These are phyloP conservation scores for Epinotia bilunana DNA, from an alignment of 2,888 invertebrate genomes.

Conservation along the genomic window DNA sequence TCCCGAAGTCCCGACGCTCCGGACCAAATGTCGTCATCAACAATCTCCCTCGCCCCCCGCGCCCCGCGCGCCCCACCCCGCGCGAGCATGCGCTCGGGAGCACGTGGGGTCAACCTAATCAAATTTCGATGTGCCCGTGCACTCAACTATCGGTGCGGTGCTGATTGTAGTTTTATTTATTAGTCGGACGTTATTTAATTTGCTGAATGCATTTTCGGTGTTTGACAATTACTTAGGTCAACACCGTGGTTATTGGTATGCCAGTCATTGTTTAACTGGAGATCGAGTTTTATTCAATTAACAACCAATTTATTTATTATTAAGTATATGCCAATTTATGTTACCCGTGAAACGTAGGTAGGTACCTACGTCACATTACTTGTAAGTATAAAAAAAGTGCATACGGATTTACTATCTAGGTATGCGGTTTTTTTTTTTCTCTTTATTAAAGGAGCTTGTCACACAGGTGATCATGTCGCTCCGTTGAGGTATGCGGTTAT, in stretches of 20 bases:
- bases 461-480: no score
- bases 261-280: neutral
- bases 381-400: no score
- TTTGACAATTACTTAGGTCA: conserved; percentile 36
- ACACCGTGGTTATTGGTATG: conserved; percentile 20
- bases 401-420: no score
- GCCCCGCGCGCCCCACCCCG: conserved; percentile 51
- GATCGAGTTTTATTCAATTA: neutral
- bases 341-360: no score
- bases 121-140: conserved; percentile 61
- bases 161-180: conserved; percentile 47
- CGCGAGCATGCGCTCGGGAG: conserved; percentile 67
- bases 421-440: no score
- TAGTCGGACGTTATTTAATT: conserved; percentile 27
- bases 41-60: conserved; percentile 57
- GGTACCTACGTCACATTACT: no score
- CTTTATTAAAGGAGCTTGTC: no score
- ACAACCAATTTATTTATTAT: no score
- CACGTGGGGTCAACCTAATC: conserved; percentile 64
- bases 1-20: conserved; percentile 51
- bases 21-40: conserved; percentile 77
- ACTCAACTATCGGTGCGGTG: conserved; percentile 54
- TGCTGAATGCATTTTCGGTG: conserved; percentile 8
- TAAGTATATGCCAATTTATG: no score
- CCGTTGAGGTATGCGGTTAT: no score